phyloP scores from a whole-genome alignment of 2,113 vertebrate species.

The Erinaceus europaeus region DNA sequence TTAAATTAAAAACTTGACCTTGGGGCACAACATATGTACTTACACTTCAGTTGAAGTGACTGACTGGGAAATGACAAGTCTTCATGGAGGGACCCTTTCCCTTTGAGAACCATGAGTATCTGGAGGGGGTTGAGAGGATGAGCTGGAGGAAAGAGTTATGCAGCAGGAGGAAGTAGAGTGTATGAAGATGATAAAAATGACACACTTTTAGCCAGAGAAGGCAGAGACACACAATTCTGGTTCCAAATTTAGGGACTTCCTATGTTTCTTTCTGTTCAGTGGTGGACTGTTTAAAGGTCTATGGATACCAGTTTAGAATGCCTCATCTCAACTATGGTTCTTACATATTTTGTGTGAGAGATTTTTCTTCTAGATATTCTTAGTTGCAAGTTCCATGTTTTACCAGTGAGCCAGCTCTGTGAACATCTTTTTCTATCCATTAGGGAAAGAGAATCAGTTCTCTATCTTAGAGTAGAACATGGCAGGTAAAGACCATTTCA shows the following conservation, averaged over 20 bases:
- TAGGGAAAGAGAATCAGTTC: neutral
- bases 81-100: neutral
- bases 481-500: neutral
- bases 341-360: neutral
- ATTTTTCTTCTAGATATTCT: neutral
- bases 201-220: neutral
- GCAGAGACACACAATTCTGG: neutral
- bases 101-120: rapidly evolving
- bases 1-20: too few relatives aligned
- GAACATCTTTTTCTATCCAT: neutral
- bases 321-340: neutral
- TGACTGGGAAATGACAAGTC: neutral
- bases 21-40: neutral
- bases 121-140: neutral
- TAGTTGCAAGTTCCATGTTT: too few relatives aligned
- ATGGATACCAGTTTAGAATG: neutral
- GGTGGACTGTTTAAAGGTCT: neutral
- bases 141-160: neutral
- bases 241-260: neutral
- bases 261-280: neutral
- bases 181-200: neutral
- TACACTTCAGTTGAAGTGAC: neutral
- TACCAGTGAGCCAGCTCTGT: too few relatives aligned
- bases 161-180: neutral
- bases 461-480: neutral